Conservation (phyloP, 2,797 vertebrate genomes). For the Myotis vivesi region DNA sequence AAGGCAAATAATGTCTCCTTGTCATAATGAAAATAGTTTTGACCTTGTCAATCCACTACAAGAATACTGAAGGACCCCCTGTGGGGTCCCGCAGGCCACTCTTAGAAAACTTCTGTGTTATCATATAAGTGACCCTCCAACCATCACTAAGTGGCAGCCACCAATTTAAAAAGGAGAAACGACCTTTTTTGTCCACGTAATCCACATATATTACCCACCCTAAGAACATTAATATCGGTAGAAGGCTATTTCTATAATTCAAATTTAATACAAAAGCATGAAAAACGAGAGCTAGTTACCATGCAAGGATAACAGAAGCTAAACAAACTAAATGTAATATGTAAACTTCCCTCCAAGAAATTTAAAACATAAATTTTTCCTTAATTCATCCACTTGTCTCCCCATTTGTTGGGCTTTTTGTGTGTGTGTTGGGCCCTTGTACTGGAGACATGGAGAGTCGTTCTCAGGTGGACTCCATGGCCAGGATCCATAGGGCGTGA, state of each 20-base stretch:
- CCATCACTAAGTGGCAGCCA: slow-evolving; percentile 75
- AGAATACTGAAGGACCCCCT: neutral
- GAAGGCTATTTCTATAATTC: neutral
- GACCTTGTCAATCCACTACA: neutral
- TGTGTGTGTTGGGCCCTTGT: neutral
- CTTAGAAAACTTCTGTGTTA: neutral
- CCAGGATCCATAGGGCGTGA: neutral
- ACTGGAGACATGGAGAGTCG: neutral
- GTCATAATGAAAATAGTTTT: neutral
- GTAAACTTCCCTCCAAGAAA: slow-evolving; percentile 23
- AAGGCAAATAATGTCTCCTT: neutral
- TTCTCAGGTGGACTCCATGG: neutral
- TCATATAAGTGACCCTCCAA: neutral
- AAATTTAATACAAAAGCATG: neutral
- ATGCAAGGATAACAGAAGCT: neutral
- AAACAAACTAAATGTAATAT: slow-evolving; percentile 19
- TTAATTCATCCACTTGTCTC: neutral
- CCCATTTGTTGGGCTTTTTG: neutral
- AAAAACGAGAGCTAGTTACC: neutral
- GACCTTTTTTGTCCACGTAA: neutral
- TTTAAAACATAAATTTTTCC: neutral
- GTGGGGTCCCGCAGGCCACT: neutral
- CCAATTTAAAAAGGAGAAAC: slow-evolving; percentile 39
- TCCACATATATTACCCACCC: neutral
- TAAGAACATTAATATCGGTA: neutral